phyloP scores from a whole-genome alignment of 2,113 vertebrate species.

The Melospiza georgiana region DNA sequence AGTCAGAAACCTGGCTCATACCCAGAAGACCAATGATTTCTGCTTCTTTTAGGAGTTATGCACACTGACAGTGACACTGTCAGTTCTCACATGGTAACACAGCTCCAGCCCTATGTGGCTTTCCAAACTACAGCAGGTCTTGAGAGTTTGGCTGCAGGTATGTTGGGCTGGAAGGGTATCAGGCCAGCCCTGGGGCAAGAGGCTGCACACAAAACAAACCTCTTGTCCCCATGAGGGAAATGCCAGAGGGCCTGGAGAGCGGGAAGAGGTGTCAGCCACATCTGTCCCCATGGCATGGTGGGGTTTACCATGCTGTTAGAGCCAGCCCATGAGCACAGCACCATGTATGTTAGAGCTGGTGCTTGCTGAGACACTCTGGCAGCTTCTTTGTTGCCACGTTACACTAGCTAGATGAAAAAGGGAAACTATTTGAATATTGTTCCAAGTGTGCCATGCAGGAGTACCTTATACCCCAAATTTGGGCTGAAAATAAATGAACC shows the following conservation, averaged over 20 bases:
- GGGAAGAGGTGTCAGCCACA: neutral
- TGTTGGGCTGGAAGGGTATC: neutral
- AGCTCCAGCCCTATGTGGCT: neutral
- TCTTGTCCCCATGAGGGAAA: accelerated
- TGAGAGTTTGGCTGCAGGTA: neutral
- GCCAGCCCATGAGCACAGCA: neutral
- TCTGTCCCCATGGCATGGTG: accelerated
- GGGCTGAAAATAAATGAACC: constrained; percentile 8
- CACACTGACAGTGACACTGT: neutral
- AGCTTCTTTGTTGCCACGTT: neutral
- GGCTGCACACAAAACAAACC: neutral
- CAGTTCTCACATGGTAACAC: neutral
- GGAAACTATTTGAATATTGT: neutral
- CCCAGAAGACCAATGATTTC: neutral
- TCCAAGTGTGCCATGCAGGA: neutral
- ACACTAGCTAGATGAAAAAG: neutral
- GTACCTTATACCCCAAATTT: neutral
- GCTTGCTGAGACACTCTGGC: neutral
- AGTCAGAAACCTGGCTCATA: neutral
- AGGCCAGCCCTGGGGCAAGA: neutral
- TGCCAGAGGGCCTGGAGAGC: neutral
- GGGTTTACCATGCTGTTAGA: neutral
- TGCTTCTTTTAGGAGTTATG: neutral
- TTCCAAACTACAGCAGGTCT: neutral
- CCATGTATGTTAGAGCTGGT: neutral